Base-by-base conservation (phyloP, 2,113 vertebrate genomes). In the Zeus faber region DNA sequence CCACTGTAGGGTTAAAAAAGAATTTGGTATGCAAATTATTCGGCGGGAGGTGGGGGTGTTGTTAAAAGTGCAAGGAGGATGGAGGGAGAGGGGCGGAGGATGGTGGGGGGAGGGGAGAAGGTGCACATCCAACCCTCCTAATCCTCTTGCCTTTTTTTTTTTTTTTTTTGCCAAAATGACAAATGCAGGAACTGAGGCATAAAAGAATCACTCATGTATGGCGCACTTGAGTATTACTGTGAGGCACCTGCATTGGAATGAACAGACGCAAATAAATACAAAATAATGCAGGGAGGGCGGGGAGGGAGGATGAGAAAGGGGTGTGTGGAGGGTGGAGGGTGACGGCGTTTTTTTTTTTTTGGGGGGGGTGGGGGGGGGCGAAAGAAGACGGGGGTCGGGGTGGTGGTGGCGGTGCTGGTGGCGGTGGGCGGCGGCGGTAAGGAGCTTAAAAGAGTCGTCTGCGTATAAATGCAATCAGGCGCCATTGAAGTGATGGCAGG, bases 241-340 rank as follows among this genome's bases (percentile, higher is more conserved):
- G 85, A 91, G 95, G 93, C 96, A 97, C 95, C 96, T 97, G 97
- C 95, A 92, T 93, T 93, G 92, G 93, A 95, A 95, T 93, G 93
- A 93, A 92, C 93, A 95, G 93, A 96, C 80, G 85, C 80, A 86
- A 88, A 85, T 87, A 86, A 87, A 87, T 82, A 81, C 79, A 79
- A 86, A 87, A 87, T 88, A 86, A 89, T 83, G 76, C 79, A 67
- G 17, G 39, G 43, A 58, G 54, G 88, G 39, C 2, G 31, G 90
- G 37, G 92, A 91, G 47, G 27, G 9, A 18, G 39, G 26, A 23
- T 10, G 49, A 23, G 21, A 24, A n/a, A n/a, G 18, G 16, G 54
- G 14, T n/a, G 27, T 20, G 26, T 6, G 16, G 22, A n/a, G 23
- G 17, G 6, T 11, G n/a, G n/a, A n/a, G n/a, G n/a, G n/a, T n/a